phyloP scores from a whole-genome alignment of 2,888 invertebrate species.

The Aspidapion aeneum region DNA sequence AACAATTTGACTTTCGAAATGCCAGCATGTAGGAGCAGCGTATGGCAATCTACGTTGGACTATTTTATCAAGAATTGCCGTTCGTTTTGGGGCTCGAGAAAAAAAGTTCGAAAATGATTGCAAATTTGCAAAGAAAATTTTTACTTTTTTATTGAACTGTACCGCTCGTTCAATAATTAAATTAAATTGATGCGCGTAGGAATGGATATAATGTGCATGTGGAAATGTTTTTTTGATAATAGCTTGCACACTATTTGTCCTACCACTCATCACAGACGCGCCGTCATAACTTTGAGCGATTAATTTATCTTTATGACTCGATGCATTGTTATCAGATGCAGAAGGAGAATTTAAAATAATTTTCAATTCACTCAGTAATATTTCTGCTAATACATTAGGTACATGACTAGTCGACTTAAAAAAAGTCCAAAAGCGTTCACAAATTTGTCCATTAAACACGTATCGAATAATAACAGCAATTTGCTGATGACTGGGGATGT shows the following conservation, averaged over 20 bases:
- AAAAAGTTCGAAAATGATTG: slow-evolving; percentile 25
- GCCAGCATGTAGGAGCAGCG: slow-evolving; percentile 25
- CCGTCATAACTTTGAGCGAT: slow-evolving; percentile 19
- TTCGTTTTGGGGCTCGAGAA: slow-evolving; percentile 22
- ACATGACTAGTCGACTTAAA: slow-evolving; percentile 8
- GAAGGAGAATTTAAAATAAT: slow-evolving; percentile 3
- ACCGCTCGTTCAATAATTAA: too few relatives aligned
- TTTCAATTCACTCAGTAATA: too few relatives aligned
- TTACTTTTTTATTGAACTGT: slow-evolving; percentile 21
- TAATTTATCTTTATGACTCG: slow-evolving; percentile 8
- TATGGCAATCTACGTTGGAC: slow-evolving; percentile 20
- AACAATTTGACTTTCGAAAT: slow-evolving; percentile 24
- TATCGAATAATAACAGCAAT: slow-evolving; percentile 20
- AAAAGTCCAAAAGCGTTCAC: slow-evolving; percentile 19
- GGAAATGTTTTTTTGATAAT: slow-evolving; percentile 14
- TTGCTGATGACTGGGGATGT: slow-evolving; percentile 13
- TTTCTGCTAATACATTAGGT: slow-evolving; percentile 9
- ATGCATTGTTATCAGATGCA: slow-evolving; percentile 5
- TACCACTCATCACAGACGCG: slow-evolving; percentile 19
- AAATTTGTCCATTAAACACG: slow-evolving; percentile 12
- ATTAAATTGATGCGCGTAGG: slow-evolving; percentile 23
- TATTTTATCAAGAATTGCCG: slow-evolving; percentile 21
- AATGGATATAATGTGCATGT: slow-evolving; percentile 14
- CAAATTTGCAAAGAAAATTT: slow-evolving; percentile 24
- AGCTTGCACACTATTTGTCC: slow-evolving; percentile 12